phyloP scores from a whole-genome alignment of 2,113 vertebrate genomes.

The Sapajus apella region DNA sequence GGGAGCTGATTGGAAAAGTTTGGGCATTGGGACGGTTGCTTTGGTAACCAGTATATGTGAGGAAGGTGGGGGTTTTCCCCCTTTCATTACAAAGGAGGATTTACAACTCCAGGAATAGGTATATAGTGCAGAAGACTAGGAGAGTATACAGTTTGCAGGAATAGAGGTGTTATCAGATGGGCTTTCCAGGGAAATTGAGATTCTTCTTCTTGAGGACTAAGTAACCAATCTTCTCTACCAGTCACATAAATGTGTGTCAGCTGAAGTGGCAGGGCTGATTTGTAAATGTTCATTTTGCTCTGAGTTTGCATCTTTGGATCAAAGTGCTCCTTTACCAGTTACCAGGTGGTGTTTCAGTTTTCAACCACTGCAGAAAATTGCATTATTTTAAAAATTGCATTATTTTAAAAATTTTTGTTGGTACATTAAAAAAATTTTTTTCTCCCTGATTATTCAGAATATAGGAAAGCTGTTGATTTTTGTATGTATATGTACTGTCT shows the following conservation, averaged over 20 bases:
- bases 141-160: neutral
- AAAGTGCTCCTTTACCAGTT: neutral
- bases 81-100: neutral
- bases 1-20: neutral
- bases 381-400: neutral
- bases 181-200: neutral
- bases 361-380: neutral
- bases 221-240: neutral
- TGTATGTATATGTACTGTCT: neutral
- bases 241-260: neutral
- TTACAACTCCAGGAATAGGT: neutral
- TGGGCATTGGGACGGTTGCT: neutral
- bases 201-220: neutral
- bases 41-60: neutral
- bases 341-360: neutral
- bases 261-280: neutral
- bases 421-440: neutral
- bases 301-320: neutral
- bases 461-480: neutral
- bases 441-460: neutral
- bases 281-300: neutral
- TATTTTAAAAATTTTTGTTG: neutral
- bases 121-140: neutral
- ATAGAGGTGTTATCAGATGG: neutral
- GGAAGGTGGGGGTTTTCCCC: neutral